Evolutionary conservation across 2,113 vertebrate species (phyloP).

Genomic region (Saccopteryx bilineata): DNA sequence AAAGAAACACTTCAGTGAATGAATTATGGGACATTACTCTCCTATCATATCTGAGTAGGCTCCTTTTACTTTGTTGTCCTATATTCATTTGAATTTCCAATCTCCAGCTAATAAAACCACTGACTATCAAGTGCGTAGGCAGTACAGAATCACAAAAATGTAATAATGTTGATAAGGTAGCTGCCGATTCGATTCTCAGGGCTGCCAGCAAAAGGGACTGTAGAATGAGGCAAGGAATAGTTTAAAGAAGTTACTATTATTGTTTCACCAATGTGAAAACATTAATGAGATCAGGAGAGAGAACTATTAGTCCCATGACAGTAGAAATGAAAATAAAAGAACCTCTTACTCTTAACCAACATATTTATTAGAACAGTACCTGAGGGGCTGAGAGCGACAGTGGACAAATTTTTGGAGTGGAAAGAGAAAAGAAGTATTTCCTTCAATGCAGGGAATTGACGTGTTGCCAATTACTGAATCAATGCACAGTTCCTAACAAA

Average conservation of each 20-base stretch:
- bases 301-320: background rate
- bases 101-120: constrained; percentile 58
- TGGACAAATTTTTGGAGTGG: background rate
- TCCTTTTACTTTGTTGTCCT: constrained; percentile 38
- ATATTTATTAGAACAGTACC: background rate
- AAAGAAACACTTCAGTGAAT: constrained; percentile 61
- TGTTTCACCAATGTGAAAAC: background rate
- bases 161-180: background rate
- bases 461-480: background rate
- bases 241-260: background rate
- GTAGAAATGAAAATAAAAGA: constrained; percentile 28
- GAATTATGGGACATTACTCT: constrained; percentile 44
- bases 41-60: background rate
- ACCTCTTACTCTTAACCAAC: background rate
- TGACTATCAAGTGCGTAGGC: background rate
- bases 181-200: background rate
- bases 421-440: constrained; percentile 4
- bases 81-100: constrained; percentile 65
- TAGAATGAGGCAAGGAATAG: background rate
- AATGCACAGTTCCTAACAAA: background rate
- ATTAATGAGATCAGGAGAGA: background rate
- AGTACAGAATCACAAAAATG: background rate
- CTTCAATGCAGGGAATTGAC: constrained; percentile 38
- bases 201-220: background rate
- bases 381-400: background rate